Evolutionary conservation across 2,113 vertebrate genomes (phyloP), one percentile per base, ranked within the genome.

Genomic region (Aspiorhynchus laticeps): DNA sequence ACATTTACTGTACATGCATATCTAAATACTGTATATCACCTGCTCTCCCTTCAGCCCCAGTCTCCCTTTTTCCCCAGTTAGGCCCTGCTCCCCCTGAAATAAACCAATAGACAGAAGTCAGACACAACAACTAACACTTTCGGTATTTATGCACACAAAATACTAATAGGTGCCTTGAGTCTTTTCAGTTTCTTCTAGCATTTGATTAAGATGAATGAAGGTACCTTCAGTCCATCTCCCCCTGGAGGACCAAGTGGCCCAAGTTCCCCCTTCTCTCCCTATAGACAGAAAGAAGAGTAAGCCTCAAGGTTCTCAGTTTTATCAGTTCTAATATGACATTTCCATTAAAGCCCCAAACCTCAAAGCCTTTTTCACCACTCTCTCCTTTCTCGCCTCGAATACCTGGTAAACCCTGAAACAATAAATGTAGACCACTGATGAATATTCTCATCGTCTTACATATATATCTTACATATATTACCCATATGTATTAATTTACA

Each of bases 1-100:
- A 21, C 4, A 12, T 26, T 28, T 24, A n/a, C n/a, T n/a, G n/a
- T n/a, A 84, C 21, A 8, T 15, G n/a, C 48, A 51, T 46, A 24
- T 48, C 74, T 31, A 59, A 76, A 24, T n/a, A 36, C 36, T 36
- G 36, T 36, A 74, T 71, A 7, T 85, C 91, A 97, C 96, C 95
- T 95, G 94, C 53, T 95, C 93, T 86, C 96, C 96, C 78, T 96
- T 96, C 24, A 88, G 59, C 43, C 96, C 96, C 0, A 61, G 81
- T 84, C 80, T 87, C 51, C 95, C 96, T 0, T 87, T 76, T 53
- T 88, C 0, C 0, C 96, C 96, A 0, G 59, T 2, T 41, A 89
- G 33, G 21, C 95, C 96, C 1, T 26, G 88, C 36, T 91, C 91
- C 79, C 96, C 96, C 96, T 97, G 83, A 87, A 90, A 94, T 19